Evolutionary conservation across 2,113 vertebrate species (phyloP), one percentile per base, ranked within the genome.

Genomic region (Xiphias gladius): DNA sequence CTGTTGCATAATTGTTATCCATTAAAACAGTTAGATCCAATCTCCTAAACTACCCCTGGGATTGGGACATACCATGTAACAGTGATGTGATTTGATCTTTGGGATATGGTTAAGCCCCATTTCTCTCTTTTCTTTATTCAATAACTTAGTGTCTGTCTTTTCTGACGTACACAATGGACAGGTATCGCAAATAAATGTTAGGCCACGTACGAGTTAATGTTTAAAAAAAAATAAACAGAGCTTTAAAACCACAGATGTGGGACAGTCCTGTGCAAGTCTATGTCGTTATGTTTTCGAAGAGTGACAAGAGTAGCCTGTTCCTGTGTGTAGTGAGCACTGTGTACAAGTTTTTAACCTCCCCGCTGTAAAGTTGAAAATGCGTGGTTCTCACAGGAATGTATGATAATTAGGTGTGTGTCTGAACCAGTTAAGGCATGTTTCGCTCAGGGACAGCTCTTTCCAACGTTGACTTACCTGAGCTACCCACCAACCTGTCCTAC

Each of bases 351-450:
- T 50, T 50, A 2, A 50, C 48, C 48, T 48, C 12, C 10, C 5
- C 10, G 4, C 3, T 8, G 30, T 16, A 4, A 14, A 4, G 8
- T 1, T 43, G 30, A 4, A 78, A 50, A 57, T 2, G 0, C 3
- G 8, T 43, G 11, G 57, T 35, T 41, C 41, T 57, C 16, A 22
- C 41, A 63, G 61, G 76, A 81, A 82, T 85, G 68, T 14, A 24
- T 24, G 62, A 28, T 7, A 39, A 17, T 46, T 46, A 20, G 2
- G 48, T 50, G 46, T 50, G 19, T 52, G 16, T 5, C 8, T 69
- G 16, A 22, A 72, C 74, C 41, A 22, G 68, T 80, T n/a, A 2
- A 1, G 50, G 66, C 82, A 70, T 30, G 83, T 70, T 82, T 73
- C 5, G 1, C 4, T 28, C 14, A 12, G 12, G 16, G 2, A 48